Base-by-base conservation (phyloP, 2,888 invertebrate species). In the Nephrocerus scutellatus region DNA sequence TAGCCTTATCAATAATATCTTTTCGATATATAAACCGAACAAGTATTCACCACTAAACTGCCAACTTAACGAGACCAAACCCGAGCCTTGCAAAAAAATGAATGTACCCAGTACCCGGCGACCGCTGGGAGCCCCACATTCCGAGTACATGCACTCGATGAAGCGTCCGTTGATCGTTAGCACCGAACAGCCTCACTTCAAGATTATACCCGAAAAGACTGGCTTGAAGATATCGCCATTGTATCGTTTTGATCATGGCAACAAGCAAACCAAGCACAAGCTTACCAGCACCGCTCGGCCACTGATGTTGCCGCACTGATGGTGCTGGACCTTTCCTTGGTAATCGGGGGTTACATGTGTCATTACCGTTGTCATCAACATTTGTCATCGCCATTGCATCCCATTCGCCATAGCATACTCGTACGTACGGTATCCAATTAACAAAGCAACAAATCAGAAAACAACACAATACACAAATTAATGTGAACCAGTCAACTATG, bases 131-230 rank as follows among this genome's bases (percentile, higher is more conserved):
- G 64, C 61, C 9, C 55, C 56, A 20, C 55, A 59, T 36, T 51
- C 55, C 36, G 67, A 68, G 35, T 68, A 63, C 39, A 57, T 68
- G 55, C 66, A 65, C 50, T 68, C 68, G 15, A 70, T 59, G 71
- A 75, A 68, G 66, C 71, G 57, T 1, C 71, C 77, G 2, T 69
- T 76, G 47, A 70, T 75, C 15, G 73, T 76, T 6, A 73, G 74
- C 16, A 73, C 61, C 56, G 70, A 68, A 30, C 68, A 68, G 49
- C 67, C 70, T 4, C 67, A 68, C 36, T 70, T 70, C 35, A 69
- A 70, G 54, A 72, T 74, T 30, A 70, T 74, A 31, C 73, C 74
- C 24, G 69, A 72, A 49, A 73, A 72, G 56, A 73, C 71, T 43
- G 75, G 75, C 25, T 59, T 75, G 7, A 73, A 72, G 54, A 73